Base-by-base conservation (phyloP, 1,140 invertebrate genomes). In the Ephestia elutella region DNA sequence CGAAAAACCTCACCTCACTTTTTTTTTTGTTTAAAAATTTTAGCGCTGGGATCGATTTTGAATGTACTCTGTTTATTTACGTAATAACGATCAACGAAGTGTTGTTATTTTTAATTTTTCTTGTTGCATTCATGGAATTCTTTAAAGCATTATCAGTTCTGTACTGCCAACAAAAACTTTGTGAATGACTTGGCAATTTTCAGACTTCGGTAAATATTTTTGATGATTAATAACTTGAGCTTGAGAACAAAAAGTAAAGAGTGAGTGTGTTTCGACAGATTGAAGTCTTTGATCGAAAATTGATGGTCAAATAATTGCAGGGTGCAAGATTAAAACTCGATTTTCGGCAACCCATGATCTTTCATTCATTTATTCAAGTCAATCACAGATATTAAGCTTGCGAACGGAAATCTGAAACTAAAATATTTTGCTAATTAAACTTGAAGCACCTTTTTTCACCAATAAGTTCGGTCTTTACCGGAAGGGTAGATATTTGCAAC, bases 231-330 rank as follows among this genome's bases (percentile, higher is more conserved):
- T 21, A 53, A 53, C 20, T 5, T 17, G 13, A 50, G 20, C 3
- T 50, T 50, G 19, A 21, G 18, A 53, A n/a, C 11, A 53, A 20
- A 53, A 53, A 25, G 18, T 53, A 18, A 25, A 15, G 50, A 53
- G 11, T n/a, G 13, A 44, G 49, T 53, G 54, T 56, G 53, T 57
- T 70, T 70, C 62, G 58, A 66, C 63, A 60, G 50, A 62, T 68
- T 65, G 64, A 62, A 63, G 60, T 66, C 57, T 56, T 53, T 66
- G 64, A 70, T 71, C 60, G 68, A 73, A 69, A 68, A 75, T 71
- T 75, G 70, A 77, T 71, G 70, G 64, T 25, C 15, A 68, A 67
- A 75, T 77, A 76, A 79, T 75, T 73, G 69, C 62, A 61, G 35
- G 63, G 56, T 55, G 53, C 51, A 19, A 60, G 56, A 66, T 63